Evolutionary conservation across 2,797 vertebrate genomes (phyloP), one percentile per base, ranked within the genome.

Genomic region (Cyclura pinguis): DNA sequence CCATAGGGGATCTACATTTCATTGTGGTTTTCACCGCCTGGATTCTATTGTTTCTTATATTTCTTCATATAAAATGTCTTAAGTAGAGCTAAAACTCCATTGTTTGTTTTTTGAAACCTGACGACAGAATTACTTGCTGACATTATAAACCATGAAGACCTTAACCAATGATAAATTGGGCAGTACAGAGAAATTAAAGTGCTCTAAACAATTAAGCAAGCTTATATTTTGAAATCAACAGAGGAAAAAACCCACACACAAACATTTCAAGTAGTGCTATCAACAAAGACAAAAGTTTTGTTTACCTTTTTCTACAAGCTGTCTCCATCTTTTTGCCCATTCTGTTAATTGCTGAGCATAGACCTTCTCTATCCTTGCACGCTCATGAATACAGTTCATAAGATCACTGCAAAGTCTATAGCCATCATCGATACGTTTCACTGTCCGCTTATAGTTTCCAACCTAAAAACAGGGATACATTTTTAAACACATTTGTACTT

Each of bases 271-370:
- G 52, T 0, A 78, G 6, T 67, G 20, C 35, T 76, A 7, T 76
- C 18, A 20, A 52, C 32, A 81, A 55, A 57, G 8, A 16, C 16
- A 52, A 52, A 67, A 16, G 13, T n/a, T 29, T 14, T 1, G 74
- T 93, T 88, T 96, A 99, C 99, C 99, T 97, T 98, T 99, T 80
- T 99, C 99, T 87, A 99, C 97, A 0, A 99, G 98, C 85, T 99
- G 98, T 87, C 98, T 97, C 99, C 99, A 99, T 84, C 98, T 98
- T 89, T 99, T 99, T 84, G 98, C 97, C 99, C 99, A 99, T 93
- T 99, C 99, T 0, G 98, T 99, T 88, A 99, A 98, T 96, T 99
- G 99, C 96, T 98, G 98, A 0, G 98, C 98, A 0, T 99, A 99
- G 0, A 93, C 94, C 97, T 99, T 99, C 95, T 99, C 99, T 20